Percentiles rank a stretch among this genome's conserved stretches.
phyloP scores from a whole-genome alignment of 2,113 vertebrate genomes.

The Ameiurus melas region DNA sequence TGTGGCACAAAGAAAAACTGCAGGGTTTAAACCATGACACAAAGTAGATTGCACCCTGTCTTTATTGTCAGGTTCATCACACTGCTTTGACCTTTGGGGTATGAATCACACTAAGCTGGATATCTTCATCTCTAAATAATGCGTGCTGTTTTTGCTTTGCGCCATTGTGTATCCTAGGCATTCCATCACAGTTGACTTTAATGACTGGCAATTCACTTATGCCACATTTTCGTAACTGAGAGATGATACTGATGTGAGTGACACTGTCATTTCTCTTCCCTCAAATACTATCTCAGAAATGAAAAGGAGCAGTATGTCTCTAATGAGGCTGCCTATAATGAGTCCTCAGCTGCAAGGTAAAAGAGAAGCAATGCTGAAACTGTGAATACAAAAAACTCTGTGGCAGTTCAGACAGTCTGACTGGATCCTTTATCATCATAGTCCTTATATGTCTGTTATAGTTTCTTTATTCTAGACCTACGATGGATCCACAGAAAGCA shows the following conservation, averaged over 20 bases:
- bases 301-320: constrained; percentile 11
- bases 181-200: constrained; percentile 44
- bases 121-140: constrained; percentile 21
- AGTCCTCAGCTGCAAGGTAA: background rate
- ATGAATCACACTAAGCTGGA: constrained; percentile 17
- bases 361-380: constrained; percentile 22
- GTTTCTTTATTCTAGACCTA: constrained; percentile 8
- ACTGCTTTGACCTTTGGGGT: constrained; percentile 11
- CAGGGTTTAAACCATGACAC: constrained; percentile 9
- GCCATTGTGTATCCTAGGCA: constrained; percentile 32
- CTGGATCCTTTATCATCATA: constrained; percentile 13
- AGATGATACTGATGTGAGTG: constrained; percentile 33
- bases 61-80: constrained; percentile 20
- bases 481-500: background rate
- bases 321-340: background rate
- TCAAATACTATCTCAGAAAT: constrained; percentile 3
- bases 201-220: constrained; percentile 52
- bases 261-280: constrained; percentile 27
- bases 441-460: background rate
- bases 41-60: background rate
- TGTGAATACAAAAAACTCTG: constrained; percentile 25
- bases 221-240: constrained; percentile 37
- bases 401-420: constrained; percentile 23
- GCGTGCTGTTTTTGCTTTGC: constrained; percentile 1
- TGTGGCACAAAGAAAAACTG: constrained; percentile 6